These are phyloP conservation scores for Drosophila pseudoananassae DNA, from an alignment of 1,140 invertebrate species.

Conservation along the genomic window DNA sequence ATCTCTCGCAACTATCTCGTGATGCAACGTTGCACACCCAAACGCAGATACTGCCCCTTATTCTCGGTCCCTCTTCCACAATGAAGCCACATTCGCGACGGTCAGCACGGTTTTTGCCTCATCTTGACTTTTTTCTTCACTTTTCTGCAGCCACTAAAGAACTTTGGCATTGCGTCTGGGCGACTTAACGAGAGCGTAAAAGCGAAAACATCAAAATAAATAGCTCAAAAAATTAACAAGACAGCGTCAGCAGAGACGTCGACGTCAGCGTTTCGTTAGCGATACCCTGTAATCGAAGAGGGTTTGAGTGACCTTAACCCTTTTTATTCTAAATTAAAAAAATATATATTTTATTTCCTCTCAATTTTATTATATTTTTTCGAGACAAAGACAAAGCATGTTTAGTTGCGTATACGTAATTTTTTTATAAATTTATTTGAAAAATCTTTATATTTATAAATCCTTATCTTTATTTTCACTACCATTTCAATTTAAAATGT, in stretches of 20 bases:
- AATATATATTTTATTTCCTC: not conserved
- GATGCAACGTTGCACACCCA: constrained; percentile 74
- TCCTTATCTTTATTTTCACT: no score
- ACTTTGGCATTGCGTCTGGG: constrained; percentile 72
- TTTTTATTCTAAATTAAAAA: not conserved
- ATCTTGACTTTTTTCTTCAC: constrained; percentile 27
- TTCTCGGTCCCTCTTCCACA: constrained; percentile 10
- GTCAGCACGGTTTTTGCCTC: constrained; percentile 59
- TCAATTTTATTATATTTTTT: no score
- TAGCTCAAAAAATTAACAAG: constrained; percentile 82
- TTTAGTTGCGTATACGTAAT: no score
- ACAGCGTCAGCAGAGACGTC: constrained; percentile 55
- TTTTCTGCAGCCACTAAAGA: constrained; percentile 39
- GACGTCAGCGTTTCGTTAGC: constrained; percentile 50
- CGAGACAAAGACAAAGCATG: no score
- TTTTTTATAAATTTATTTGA: no score
- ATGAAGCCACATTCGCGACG: constrained; percentile 45
- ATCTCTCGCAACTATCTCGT: constrained; percentile 75
- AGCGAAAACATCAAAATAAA: constrained; percentile 82
- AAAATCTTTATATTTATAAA: no score
- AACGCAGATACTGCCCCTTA: constrained; percentile 18
- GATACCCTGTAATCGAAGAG: constrained; percentile 14
- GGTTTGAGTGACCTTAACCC: not conserved
- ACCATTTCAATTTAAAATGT: no score
- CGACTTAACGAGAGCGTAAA: constrained; percentile 80